A percentile compares a stretch with the other conserved stretches of the same genome.
Evolutionary conservation across 2,888 invertebrate species (phyloP).

Genomic region (Phorcus lineatus): DNA sequence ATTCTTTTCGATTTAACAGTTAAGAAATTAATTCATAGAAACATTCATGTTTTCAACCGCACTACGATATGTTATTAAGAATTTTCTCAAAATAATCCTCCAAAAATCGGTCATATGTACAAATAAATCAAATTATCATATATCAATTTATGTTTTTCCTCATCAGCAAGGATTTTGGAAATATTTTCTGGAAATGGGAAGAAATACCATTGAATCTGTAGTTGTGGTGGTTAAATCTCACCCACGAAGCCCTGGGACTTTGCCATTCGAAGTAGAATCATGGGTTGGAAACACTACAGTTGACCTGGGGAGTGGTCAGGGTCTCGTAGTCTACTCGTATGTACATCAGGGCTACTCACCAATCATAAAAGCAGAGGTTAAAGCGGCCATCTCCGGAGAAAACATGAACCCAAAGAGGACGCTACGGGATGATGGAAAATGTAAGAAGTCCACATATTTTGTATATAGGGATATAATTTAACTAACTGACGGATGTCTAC

Average conservation of each 20-base stretch:
- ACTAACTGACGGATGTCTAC: too few species aligned
- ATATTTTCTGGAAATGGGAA: not conserved
- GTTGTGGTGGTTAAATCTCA: not conserved
- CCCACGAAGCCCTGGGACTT: not conserved
- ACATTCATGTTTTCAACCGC: too few species aligned
- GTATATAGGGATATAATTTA: too few species aligned
- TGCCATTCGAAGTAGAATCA: not conserved
- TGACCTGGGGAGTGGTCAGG: not conserved
- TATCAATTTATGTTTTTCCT: not conserved
- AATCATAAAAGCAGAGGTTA: not conserved
- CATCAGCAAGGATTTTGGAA: not conserved
- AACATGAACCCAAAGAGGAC: not conserved
- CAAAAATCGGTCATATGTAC: too few species aligned
- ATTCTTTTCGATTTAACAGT: too few species aligned
- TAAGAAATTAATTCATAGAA: too few species aligned
- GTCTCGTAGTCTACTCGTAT: not conserved
- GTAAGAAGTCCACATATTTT: not conserved
- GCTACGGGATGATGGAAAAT: not conserved
- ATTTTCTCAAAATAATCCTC: too few species aligned
- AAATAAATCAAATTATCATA: too few species aligned
- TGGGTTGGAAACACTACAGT: not conserved
- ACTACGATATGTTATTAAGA: too few species aligned
- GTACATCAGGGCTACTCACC: not conserved
- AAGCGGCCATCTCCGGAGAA: not conserved
- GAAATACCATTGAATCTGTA: not conserved